phyloP scores from a whole-genome alignment of 2,888 invertebrate genomes.

The Digitonthophagus gazella region DNA sequence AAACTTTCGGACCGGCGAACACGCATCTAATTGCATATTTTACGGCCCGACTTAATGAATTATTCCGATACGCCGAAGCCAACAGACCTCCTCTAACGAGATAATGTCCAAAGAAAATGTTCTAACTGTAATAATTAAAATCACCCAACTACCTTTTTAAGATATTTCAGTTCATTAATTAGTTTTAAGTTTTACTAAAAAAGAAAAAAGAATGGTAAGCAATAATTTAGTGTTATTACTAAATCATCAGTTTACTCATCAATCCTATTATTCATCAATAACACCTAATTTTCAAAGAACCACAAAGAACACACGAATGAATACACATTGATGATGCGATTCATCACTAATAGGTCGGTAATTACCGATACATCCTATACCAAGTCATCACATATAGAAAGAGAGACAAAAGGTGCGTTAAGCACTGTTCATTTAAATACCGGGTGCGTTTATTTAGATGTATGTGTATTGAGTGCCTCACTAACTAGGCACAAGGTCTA shows the following conservation, averaged over 20 bases:
- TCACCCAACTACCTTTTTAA: too few species aligned
- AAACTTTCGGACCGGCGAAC: background rate
- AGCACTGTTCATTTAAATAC: slow-evolving; percentile 12
- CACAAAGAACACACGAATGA: background rate
- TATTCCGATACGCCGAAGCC: background rate
- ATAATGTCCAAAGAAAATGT: background rate
- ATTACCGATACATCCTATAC: background rate
- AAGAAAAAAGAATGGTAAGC: background rate
- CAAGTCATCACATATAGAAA: background rate
- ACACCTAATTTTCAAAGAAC: background rate
- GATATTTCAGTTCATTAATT: too few species aligned
- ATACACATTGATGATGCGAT: background rate
- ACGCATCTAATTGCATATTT: background rate
- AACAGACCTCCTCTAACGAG: background rate
- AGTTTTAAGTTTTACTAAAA: background rate
- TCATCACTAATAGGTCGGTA: background rate
- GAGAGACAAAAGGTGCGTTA: background rate
- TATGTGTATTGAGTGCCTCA: background rate
- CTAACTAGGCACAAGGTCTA: background rate
- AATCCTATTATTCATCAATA: background rate
- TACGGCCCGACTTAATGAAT: background rate
- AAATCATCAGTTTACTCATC: background rate
- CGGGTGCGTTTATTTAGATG: slow-evolving; percentile 12
- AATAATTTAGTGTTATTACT: background rate
- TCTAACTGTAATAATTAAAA: background rate